phyloP scores from a whole-genome alignment of 2,888 invertebrate species.

The Metacarcinus magister region DNA sequence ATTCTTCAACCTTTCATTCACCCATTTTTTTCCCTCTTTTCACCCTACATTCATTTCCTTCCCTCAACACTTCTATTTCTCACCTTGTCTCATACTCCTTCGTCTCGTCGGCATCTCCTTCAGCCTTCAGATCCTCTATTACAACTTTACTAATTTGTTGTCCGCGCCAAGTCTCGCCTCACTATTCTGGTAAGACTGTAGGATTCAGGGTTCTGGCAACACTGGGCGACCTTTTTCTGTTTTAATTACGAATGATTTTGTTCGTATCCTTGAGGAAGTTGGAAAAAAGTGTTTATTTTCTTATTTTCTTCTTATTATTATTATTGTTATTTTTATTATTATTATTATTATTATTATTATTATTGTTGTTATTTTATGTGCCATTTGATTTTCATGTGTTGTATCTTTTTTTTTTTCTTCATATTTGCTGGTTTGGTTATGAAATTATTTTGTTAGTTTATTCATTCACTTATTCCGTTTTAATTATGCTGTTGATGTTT shows the following conservation, averaged over 20 bases:
- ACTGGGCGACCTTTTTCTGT: not conserved
- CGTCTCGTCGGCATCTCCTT: not conserved
- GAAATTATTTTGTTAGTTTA: not conserved
- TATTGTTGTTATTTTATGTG: not conserved
- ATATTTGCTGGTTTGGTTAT: not conserved
- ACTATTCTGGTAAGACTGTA: not conserved
- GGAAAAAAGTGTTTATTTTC: not conserved
- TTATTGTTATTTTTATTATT: not conserved
- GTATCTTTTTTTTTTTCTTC: too few relatives aligned
- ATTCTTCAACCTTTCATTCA: not conserved
- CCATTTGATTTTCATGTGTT: too few relatives aligned
- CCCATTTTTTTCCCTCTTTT: not conserved
- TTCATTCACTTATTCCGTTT: not conserved
- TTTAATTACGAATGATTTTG: not conserved
- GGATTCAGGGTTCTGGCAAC: not conserved
- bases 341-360: not conserved
- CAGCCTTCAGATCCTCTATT: conserved; percentile 38
- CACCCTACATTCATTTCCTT: not conserved
- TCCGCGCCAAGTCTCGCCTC: conserved; percentile 54
- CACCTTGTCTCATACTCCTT: not conserved
- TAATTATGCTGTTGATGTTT: not conserved
- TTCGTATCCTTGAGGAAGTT: not conserved
- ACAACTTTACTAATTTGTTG: conserved; percentile 63
- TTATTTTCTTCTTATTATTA: not conserved
- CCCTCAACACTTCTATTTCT: not conserved